Evolutionary conservation across 2,888 invertebrate species (phyloP).

Genomic region (Plebejus anna): DNA sequence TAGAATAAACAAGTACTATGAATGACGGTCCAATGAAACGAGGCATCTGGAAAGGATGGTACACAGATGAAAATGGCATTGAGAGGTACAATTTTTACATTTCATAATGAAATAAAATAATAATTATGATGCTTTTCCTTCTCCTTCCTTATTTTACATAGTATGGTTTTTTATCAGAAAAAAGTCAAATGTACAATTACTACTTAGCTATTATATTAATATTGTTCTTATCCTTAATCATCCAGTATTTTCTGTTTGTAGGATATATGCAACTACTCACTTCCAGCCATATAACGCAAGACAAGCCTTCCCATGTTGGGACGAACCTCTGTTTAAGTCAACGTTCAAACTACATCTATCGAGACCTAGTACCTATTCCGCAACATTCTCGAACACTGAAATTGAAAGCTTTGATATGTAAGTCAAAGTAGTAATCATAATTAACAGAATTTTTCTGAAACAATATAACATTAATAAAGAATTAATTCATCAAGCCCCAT

Average conservation of each 20-base stretch:
- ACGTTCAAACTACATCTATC: slow-evolving; percentile 84
- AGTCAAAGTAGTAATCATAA: slow-evolving; percentile 37
- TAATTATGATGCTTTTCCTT: too few relatives aligned
- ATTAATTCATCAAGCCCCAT: too few relatives aligned
- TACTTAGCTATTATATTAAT: too few relatives aligned
- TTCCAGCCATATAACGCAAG: slow-evolving; percentile 89
- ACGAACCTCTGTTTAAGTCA: slow-evolving; percentile 90
- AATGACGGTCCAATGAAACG: slow-evolving; percentile 71
- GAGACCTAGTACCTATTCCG: slow-evolving; percentile 68
- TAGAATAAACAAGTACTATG: slow-evolving; percentile 73
- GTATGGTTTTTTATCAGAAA: too few relatives aligned
- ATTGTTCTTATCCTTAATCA: background rate
- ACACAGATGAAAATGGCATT: slow-evolving; percentile 53
- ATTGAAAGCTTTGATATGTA: slow-evolving; percentile 48
- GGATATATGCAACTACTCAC: slow-evolving; percentile 83
- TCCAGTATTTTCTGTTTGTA: slow-evolving; percentile 35
- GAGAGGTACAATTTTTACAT: slow-evolving; percentile 51
- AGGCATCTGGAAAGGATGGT: slow-evolving; percentile 71
- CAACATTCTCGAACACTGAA: slow-evolving; percentile 82
- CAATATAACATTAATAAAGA: background rate
- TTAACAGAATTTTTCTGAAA: background rate
- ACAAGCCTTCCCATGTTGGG: slow-evolving; percentile 92
- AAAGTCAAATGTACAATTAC: too few relatives aligned
- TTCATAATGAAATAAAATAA: background rate
- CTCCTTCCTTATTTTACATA: too few relatives aligned